phyloP scores from a whole-genome alignment of 2,797 vertebrate genomes.

The Pantherophis alleghaniensis region DNA sequence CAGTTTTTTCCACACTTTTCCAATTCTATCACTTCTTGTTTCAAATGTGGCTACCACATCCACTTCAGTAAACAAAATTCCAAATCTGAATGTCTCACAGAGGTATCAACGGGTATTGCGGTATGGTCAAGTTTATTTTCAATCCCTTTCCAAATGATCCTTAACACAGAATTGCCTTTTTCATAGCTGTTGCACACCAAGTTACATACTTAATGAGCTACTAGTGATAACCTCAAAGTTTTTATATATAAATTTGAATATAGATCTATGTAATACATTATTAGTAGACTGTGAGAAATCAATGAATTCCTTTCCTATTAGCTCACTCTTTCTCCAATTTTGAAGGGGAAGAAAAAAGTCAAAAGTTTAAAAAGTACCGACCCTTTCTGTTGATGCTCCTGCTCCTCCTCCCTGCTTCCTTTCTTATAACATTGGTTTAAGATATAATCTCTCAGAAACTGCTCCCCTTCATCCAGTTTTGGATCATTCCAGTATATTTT shows the following conservation, averaged over 20 bases:
- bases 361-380: slow-evolving; percentile 1
- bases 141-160: background rate
- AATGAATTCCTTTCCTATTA: background rate
- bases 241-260: background rate
- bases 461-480: slow-evolving; percentile 81
- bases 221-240: background rate
- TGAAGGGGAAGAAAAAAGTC: background rate
- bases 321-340: background rate
- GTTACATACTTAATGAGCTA: background rate
- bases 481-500: slow-evolving; percentile 87
- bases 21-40: background rate
- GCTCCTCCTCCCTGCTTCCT: slow-evolving; percentile 65
- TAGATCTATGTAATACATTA: background rate
- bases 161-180: background rate
- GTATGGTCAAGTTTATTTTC: background rate
- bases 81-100: background rate
- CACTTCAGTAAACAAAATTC: background rate
- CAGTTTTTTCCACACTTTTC: background rate
- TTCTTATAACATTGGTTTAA: slow-evolving; percentile 82
- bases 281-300: background rate
- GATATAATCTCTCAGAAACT: slow-evolving; percentile 87
- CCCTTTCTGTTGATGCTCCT: slow-evolving; percentile 20
- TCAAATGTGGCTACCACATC: background rate
- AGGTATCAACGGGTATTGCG: background rate
- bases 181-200: background rate